Percentiles rank a stretch among this genome's conserved stretches.
Evolutionary conservation across 1,140 invertebrate genomes (phyloP).

Genomic region (Brachionus sp.): DNA sequence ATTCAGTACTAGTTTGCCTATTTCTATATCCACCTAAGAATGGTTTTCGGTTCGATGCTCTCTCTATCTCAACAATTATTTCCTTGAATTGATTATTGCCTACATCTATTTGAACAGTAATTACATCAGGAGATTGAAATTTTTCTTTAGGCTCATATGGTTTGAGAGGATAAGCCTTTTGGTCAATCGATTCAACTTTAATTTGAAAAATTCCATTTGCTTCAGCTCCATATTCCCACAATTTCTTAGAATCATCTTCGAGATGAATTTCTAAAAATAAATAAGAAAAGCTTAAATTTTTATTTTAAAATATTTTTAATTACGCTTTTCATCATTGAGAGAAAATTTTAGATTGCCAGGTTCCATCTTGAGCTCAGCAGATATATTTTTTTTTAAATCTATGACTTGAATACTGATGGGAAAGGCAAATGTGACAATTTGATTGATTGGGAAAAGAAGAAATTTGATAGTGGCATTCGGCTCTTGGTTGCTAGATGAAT

Average conservation of each 20-base stretch:
- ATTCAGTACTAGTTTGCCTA: constrained; percentile 54
- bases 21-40: constrained; percentile 59
- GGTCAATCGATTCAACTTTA: constrained; percentile 58
- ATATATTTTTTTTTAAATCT: constrained; percentile 56
- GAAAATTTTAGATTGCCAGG: constrained; percentile 53
- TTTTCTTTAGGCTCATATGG: constrained; percentile 52
- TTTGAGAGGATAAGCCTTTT: constrained; percentile 56
- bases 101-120: constrained; percentile 52
- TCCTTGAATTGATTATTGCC: constrained; percentile 53
- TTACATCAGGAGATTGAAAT: constrained; percentile 59
- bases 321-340: not conserved
- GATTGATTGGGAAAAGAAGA: constrained; percentile 57
- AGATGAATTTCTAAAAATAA: constrained; percentile 50
- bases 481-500: not conserved
- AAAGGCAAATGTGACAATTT: constrained; percentile 57
- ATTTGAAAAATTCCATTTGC: constrained; percentile 59
- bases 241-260: constrained; percentile 50
- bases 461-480: constrained; percentile 53
- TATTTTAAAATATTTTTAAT: not conserved
- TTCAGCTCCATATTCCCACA: constrained; percentile 57
- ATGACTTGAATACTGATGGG: constrained; percentile 53
- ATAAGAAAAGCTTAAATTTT: not conserved
- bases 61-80: constrained; percentile 58
- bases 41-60: constrained; percentile 54
- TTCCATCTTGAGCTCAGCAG: constrained; percentile 56